These are phyloP conservation scores for Riparia riparia DNA, from an alignment of 2,113 vertebrate species.

Conservation along the genomic window DNA sequence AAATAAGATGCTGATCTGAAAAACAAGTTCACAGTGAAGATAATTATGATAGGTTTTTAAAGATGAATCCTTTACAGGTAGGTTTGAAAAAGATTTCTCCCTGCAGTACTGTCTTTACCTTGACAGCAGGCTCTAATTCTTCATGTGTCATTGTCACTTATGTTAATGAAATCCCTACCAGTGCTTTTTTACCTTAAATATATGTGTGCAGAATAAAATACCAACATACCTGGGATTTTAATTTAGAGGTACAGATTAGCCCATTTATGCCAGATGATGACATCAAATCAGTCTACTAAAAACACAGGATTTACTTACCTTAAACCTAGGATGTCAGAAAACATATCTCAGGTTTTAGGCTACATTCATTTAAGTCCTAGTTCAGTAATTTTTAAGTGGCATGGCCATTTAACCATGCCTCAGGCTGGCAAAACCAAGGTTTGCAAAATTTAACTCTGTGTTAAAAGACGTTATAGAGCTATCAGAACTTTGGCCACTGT, in stretches of 20 bases:
- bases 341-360: neutral
- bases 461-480: neutral
- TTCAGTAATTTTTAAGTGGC: neutral
- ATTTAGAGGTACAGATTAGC: neutral
- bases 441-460: neutral
- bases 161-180: neutral
- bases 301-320: neutral
- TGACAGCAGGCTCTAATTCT: neutral
- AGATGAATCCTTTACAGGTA: neutral
- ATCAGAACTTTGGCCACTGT: neutral
- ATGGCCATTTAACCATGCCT: neutral
- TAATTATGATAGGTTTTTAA: neutral
- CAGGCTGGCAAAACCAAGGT: neutral
- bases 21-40: neutral
- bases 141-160: neutral
- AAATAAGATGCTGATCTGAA: constrained; percentile 5
- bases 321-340: neutral
- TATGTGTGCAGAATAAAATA: neutral
- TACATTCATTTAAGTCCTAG: neutral
- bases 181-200: neutral
- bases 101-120: neutral
- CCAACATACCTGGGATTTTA: neutral
- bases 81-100: neutral
- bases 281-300: neutral
- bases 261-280: neutral